Evolutionary conservation across 2,797 vertebrate species (phyloP).

Genomic region (Astyanax mexicanus): DNA sequence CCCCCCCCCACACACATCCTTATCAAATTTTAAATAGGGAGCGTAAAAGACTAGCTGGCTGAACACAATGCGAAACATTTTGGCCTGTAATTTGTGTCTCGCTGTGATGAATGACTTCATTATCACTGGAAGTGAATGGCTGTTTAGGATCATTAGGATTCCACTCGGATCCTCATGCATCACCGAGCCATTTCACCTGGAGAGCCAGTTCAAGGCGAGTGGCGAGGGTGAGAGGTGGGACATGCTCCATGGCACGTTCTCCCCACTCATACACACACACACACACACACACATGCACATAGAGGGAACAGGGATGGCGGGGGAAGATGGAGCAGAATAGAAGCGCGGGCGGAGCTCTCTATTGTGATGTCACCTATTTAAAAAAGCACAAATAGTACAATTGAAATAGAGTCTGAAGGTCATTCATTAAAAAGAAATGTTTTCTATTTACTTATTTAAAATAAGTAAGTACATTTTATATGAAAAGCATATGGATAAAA

Average conservation of each 20-base stretch:
- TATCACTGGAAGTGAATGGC: constrained; percentile 1
- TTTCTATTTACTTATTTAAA: not conserved
- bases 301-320: not conserved
- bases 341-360: not conserved
- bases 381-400: not conserved
- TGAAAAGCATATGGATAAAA: not conserved
- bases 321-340: constrained; percentile 12
- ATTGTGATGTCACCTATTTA: constrained; percentile 27
- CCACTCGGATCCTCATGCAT: constrained; percentile 4
- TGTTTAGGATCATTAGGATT: constrained; percentile 19
- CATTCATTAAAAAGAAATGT: not conserved
- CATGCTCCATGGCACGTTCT: constrained; percentile 37
- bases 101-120: constrained; percentile 31
- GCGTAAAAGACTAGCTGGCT: not conserved
- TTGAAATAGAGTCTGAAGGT: too few species aligned
- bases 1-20: too few species aligned
- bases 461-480: not conserved
- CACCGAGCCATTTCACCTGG: constrained; percentile 31
- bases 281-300: constrained; percentile 10
- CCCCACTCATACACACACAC: constrained; percentile 39
- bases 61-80: constrained; percentile 7
- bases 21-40: not conserved
- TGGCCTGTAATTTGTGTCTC: constrained; percentile 9
- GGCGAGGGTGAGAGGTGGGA: constrained; percentile 16
- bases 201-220: constrained; percentile 16